Percentiles rank a stretch among this genome's conserved stretches.
Conservation (phyloP, 2,888 invertebrate genomes). For the Phengaris alcon region DNA sequence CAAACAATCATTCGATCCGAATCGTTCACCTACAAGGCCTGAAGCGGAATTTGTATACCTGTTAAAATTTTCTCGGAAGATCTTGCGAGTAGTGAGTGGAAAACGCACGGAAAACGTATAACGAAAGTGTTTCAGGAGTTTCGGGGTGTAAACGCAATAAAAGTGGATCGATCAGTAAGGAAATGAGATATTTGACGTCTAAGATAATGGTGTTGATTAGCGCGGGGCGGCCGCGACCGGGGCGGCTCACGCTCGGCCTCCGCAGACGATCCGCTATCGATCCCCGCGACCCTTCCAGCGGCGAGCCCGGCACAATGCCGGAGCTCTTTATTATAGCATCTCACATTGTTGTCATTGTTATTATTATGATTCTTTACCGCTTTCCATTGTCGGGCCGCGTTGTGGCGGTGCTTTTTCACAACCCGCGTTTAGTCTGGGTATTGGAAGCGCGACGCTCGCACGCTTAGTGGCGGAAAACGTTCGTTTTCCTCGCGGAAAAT, state of each 20-base stretch:
- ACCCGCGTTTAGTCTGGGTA: conserved; percentile 78
- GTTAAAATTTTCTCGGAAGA: neutral
- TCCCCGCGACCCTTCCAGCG: conserved; percentile 77
- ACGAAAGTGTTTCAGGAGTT: neutral
- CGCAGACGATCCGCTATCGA: conserved; percentile 77
- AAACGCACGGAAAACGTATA: neutral
- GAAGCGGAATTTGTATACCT: neutral
- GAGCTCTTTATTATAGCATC: conserved; percentile 79
- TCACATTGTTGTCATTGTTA: conserved; percentile 81
- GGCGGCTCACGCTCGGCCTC: conserved; percentile 71
- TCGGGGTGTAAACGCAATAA: conserved; percentile 20
- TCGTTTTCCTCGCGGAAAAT: conserved; percentile 72
- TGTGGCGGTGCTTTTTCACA: conserved; percentile 80
- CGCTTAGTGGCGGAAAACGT: conserved; percentile 75
- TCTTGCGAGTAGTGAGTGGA: neutral
- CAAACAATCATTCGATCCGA: neutral
- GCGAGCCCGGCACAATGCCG: conserved; percentile 77
- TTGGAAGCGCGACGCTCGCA: conserved; percentile 77
- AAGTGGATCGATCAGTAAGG: conserved; percentile 26
- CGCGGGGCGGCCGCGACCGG: conserved; percentile 47
- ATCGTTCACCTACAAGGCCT: neutral
- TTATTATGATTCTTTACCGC: conserved; percentile 80
- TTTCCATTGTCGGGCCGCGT: conserved; percentile 79
- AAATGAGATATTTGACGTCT: conserved; percentile 25
- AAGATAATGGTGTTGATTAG: conserved; percentile 60